phyloP scores from a whole-genome alignment of 2,113 vertebrate genomes.

The Tursiops truncatus region DNA sequence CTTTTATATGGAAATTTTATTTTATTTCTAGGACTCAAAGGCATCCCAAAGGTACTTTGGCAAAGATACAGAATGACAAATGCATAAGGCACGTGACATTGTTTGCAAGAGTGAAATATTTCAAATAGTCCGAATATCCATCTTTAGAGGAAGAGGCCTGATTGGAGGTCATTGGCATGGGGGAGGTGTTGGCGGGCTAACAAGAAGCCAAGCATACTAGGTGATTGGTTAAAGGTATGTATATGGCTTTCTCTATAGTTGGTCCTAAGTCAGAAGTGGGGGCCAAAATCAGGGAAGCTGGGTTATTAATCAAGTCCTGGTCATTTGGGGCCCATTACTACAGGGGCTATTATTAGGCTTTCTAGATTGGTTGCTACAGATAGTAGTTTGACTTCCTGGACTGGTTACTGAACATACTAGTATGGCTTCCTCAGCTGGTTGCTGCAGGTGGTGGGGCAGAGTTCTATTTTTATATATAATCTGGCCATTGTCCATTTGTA shows the following conservation, averaged over 20 bases:
- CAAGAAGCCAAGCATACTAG: background rate
- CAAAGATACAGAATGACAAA: background rate
- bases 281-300: background rate
- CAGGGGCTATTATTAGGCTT: background rate
- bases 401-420: background rate
- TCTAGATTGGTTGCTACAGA: background rate
- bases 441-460: background rate
- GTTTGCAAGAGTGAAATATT: background rate
- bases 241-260: background rate
- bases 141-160: background rate
- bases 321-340: background rate
- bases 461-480: background rate
- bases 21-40: background rate
- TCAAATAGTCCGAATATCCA: background rate
- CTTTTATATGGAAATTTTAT: background rate
- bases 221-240: background rate
- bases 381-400: background rate
- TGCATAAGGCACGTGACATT: background rate
- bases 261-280: background rate
- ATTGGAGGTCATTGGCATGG: background rate
- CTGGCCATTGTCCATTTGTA: background rate
- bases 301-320: background rate
- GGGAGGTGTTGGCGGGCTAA: background rate
- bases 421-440: background rate
- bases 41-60: background rate